Conservation (phyloP, 2,888 invertebrate species). For the Coecobrya sp. region DNA sequence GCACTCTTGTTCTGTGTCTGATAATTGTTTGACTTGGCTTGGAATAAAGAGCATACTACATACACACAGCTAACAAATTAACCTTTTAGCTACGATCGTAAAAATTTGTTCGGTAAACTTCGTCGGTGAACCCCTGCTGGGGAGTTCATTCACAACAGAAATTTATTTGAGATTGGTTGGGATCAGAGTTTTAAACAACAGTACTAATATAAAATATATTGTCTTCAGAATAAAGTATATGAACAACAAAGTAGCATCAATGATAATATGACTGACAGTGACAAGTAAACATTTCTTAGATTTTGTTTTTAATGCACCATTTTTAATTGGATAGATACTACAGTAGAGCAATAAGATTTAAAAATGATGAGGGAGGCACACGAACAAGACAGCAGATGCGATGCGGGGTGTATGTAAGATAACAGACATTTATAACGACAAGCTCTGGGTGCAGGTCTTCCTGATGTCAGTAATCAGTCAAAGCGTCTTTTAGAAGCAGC, state of each 20-base stretch:
- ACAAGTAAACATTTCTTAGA: background rate
- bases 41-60: background rate
- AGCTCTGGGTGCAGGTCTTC: background rate
- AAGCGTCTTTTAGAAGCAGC: conserved; percentile 45
- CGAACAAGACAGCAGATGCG: background rate
- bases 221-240: no score
- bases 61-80: conserved; percentile 48
- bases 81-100: conserved; percentile 67
- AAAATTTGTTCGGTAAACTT: conserved; percentile 63
- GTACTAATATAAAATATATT: no score
- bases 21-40: conserved; percentile 20
- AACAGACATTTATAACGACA: background rate
- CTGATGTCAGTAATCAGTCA: conserved; percentile 63
- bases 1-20: background rate
- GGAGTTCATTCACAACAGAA: conserved; percentile 75
- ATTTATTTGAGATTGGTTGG: conserved; percentile 61
- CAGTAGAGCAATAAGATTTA: background rate
- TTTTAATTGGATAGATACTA: background rate
- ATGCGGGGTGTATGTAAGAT: background rate
- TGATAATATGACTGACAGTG: background rate
- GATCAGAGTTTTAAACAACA: background rate
- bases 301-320: background rate
- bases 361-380: background rate
- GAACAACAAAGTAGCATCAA: no score
- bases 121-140: conserved; percentile 47